Base-by-base conservation (phyloP, 2,113 vertebrate species). In the Pelobates fuscus region DNA sequence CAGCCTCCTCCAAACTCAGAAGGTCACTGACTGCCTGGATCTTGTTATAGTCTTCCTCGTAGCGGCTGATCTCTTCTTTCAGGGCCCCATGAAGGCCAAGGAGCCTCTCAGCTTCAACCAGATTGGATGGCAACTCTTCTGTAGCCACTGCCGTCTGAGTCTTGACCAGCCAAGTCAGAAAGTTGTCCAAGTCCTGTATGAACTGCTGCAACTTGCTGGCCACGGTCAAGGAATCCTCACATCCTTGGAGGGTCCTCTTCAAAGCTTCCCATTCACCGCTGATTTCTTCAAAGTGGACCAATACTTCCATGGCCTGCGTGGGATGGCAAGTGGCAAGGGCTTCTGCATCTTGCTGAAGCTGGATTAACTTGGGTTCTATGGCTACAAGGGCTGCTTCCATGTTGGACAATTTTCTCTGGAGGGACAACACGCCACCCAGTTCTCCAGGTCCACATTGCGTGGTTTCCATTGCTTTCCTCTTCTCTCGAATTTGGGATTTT, bases 1-100 rank as follows among this genome's bases (percentile, higher is more conserved):
- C 96, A 0, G 89, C 84, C 72, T 97, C 95, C 55, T 97, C 97
- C 0, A 90, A n/a, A 5, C 93, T 93, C 81, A 96, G 83, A 77
- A 97, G 84, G 77, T 98, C 95, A 0, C 92, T 95, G 86, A 95
- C 94, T 0, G 93, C 93, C 82, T 95, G 95, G 27, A 98, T 92
- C 11, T 89, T 92, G 77, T 91, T 86, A 2, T 95, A 98, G 84
- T 98, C 96, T 73, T 97, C 96, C 77, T 96, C 93, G 0, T 94
- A 93, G 37, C 91, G 91, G 11, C 91, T 91, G n/a, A 99, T 95
- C 83, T 99, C 97, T 82, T 98, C 96, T 76, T 98, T 98, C 21
- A 98, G 92, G 0, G 94, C 89, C 0, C 84, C 93, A 1, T 99
- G 97, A 0, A 90, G 90, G 81, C 89, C 89, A 65, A 99, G 87